phyloP scores from a whole-genome alignment of 2,888 invertebrate genomes.

The Acleris cristana region DNA sequence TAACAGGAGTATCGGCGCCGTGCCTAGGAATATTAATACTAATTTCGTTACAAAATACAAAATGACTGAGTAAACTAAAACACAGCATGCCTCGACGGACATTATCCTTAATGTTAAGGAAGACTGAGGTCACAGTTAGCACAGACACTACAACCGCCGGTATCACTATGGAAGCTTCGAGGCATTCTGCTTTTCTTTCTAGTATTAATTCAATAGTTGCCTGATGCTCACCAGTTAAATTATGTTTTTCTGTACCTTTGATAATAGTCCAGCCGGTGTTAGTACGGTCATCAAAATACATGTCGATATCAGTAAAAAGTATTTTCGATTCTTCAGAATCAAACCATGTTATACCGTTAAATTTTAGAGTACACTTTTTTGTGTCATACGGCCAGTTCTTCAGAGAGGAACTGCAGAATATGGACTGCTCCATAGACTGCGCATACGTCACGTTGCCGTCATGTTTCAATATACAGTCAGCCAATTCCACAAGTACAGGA shows the following conservation, averaged over 20 bases:
- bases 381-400: conserved; percentile 49
- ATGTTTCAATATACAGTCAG: background rate
- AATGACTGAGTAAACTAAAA: conserved; percentile 26
- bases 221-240: conserved; percentile 24
- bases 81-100: conserved; percentile 39
- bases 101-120: conserved; percentile 37
- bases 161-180: conserved; percentile 41
- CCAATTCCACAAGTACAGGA: background rate
- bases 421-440: background rate
- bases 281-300: background rate
- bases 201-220: conserved; percentile 39
- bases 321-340: background rate
- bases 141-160: conserved; percentile 42
- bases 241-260: background rate
- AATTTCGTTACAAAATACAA: conserved; percentile 12
- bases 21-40: conserved; percentile 26
- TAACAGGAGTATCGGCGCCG: conserved; percentile 22
- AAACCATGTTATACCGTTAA: conserved; percentile 29
- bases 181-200: conserved; percentile 38
- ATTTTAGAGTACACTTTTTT: conserved; percentile 44
- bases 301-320: background rate
- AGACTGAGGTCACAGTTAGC: conserved; percentile 39
- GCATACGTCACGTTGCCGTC: conserved; percentile 10
- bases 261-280: background rate
- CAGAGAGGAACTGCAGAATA: conserved; percentile 41